phyloP scores from a whole-genome alignment of 2,113 vertebrate species.

The Prietella phreatophila region DNA sequence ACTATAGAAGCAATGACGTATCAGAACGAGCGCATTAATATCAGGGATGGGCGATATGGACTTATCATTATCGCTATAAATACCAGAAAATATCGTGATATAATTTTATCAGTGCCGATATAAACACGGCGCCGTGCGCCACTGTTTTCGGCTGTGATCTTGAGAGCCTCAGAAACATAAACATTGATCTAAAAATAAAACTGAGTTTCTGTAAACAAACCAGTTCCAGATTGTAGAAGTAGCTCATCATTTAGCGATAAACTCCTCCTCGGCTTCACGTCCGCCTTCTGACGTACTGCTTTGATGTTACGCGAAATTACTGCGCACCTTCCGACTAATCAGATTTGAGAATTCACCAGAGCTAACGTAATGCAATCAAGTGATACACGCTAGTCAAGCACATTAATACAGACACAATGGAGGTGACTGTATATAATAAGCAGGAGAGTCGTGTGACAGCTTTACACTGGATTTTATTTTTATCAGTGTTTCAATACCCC shows the following conservation, averaged over 20 bases:
- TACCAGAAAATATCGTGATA: too few species aligned
- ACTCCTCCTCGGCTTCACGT: too few species aligned
- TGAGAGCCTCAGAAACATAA: too few species aligned
- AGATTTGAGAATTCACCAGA: background rate
- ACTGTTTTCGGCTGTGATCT: too few species aligned
- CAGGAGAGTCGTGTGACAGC: background rate
- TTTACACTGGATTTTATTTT: background rate
- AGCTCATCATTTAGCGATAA: too few species aligned
- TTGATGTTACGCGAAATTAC: background rate
- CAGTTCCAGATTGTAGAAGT: too few species aligned
- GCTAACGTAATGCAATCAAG: background rate
- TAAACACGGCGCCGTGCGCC: too few species aligned
- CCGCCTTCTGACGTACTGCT: background rate
- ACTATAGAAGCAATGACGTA: background rate
- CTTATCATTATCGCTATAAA: too few species aligned
- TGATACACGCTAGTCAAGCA: background rate
- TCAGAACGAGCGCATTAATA: background rate
- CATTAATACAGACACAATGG: background rate
- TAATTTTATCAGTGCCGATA: too few species aligned
- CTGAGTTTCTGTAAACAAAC: too few species aligned
- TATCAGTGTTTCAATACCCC: background rate
- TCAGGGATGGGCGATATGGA: too few species aligned
- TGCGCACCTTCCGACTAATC: background rate
- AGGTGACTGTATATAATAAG: background rate
- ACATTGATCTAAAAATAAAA: too few species aligned